phyloP scores from a whole-genome alignment of 2,113 vertebrate species.

The Pluvianellus socialis region DNA sequence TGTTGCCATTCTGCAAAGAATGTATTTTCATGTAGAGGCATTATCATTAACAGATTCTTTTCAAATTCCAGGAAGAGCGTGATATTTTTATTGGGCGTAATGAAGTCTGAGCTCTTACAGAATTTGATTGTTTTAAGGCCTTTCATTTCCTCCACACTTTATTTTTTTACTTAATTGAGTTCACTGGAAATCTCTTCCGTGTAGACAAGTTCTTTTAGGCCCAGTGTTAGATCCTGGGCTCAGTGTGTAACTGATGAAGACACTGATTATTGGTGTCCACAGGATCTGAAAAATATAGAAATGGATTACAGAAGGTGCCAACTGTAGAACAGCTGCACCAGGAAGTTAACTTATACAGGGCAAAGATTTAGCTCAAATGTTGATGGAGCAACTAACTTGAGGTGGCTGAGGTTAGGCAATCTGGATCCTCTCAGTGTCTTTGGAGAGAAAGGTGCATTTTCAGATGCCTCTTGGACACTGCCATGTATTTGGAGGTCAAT shows the following conservation, averaged over 20 bases:
- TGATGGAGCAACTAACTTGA: not conserved
- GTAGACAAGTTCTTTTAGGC: not conserved
- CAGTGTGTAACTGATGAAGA: not conserved
- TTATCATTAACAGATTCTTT: conserved; percentile 41
- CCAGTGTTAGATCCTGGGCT: not conserved
- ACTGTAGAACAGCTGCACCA: not conserved
- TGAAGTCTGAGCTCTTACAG: not conserved
- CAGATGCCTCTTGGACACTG: fast-evolving
- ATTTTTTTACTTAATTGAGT: not conserved
- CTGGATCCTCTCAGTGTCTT: not conserved
- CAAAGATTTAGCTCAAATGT: not conserved
- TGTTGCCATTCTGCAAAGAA: not conserved
- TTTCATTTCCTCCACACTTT: not conserved
- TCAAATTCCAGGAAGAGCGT: conserved; percentile 8
- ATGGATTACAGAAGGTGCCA: not conserved
- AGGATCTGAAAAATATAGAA: not conserved
- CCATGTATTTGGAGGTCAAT: not conserved
- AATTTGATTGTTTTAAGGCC: not conserved
- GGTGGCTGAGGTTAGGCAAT: not conserved
- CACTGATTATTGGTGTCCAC: not conserved
- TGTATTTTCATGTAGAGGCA: not conserved
- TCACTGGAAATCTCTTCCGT: not conserved
- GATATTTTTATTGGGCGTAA: conserved; percentile 22
- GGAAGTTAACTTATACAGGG: not conserved
- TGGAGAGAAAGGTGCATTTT: not conserved